Conservation (phyloP, 2,888 invertebrate genomes). For the Ditula angustiorana region DNA sequence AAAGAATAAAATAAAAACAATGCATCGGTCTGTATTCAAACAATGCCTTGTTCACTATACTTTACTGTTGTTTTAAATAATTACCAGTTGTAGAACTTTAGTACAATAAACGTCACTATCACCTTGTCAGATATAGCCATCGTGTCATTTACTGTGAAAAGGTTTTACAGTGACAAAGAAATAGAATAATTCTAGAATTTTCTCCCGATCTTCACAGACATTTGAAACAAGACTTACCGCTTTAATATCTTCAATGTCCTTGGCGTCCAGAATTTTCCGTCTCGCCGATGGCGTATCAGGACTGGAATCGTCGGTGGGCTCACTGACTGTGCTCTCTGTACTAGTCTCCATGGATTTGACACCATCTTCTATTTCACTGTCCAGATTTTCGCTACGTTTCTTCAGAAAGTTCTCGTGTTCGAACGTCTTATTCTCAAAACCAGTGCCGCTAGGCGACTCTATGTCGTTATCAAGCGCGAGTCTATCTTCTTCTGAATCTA, state of each 20-base stretch:
- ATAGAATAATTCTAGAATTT: neutral
- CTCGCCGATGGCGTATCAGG: constrained; percentile 73
- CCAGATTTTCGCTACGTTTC: constrained; percentile 74
- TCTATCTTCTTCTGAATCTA: constrained; percentile 71
- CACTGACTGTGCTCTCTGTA: constrained; percentile 77
- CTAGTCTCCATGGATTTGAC: constrained; percentile 78
- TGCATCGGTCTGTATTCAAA: no score
- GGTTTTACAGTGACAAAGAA: no score
- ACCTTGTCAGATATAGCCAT: no score
- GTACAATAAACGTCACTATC: no score
- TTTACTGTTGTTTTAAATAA: no score
- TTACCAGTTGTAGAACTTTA: no score
- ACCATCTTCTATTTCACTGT: constrained; percentile 64
- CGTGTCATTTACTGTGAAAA: no score
- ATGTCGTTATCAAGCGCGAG: constrained; percentile 73
- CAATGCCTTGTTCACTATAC: no score
- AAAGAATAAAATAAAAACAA: no score
- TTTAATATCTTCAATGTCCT: constrained; percentile 72
- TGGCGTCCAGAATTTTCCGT: constrained; percentile 66
- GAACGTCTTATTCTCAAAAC: constrained; percentile 80
- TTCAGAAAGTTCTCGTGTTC: constrained; percentile 80
- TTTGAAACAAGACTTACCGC: constrained; percentile 66
- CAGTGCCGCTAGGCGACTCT: constrained; percentile 79
- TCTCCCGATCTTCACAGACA: constrained; percentile 10
- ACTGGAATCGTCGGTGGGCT: constrained; percentile 71